Percentiles rank a stretch among this genome's conserved stretches.
Evolutionary conservation across 2,113 vertebrate genomes (phyloP).

Genomic region (Mustela lutreola): DNA sequence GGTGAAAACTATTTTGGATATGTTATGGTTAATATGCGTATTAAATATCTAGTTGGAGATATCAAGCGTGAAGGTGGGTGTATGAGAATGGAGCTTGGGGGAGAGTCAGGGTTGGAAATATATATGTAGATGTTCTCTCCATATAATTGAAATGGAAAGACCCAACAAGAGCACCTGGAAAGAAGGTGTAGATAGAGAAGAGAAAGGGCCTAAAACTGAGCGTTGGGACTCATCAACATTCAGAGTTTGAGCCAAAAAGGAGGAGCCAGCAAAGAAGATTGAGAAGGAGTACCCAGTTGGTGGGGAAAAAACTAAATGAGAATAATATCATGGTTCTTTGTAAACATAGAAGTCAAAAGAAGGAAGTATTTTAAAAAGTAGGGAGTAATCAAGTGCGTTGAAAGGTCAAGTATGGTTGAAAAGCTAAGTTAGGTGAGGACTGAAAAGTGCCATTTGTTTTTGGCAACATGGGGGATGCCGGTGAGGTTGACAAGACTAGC

Average conservation of each 20-base stretch:
- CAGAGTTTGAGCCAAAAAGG: background rate
- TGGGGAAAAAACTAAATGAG: background rate
- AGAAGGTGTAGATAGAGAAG: background rate
- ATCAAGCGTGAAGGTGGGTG: background rate
- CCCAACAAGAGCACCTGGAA: background rate
- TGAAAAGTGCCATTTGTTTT: background rate
- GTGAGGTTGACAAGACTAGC: background rate
- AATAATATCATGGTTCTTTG: background rate
- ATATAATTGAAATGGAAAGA: background rate
- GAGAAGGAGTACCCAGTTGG: background rate
- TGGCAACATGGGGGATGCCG: background rate
- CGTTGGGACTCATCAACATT: background rate
- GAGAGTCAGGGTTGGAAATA: background rate
- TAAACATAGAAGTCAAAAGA: slow-evolving; percentile 16
- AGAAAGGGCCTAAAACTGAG: background rate
- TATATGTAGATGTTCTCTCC: background rate
- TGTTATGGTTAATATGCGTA: background rate
- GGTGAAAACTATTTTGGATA: background rate
- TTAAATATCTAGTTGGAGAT: background rate
- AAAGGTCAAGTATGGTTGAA: background rate
- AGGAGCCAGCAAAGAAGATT: background rate
- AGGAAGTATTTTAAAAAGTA: background rate
- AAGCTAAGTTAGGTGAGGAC: background rate
- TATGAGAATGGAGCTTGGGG: background rate
- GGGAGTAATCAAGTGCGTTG: background rate